Evolutionary conservation across 92 coral and sea anemone genomes (phyloP), one percentile per base, ranked within the genome.

Genomic region (Phenganax subtilis): DNA sequence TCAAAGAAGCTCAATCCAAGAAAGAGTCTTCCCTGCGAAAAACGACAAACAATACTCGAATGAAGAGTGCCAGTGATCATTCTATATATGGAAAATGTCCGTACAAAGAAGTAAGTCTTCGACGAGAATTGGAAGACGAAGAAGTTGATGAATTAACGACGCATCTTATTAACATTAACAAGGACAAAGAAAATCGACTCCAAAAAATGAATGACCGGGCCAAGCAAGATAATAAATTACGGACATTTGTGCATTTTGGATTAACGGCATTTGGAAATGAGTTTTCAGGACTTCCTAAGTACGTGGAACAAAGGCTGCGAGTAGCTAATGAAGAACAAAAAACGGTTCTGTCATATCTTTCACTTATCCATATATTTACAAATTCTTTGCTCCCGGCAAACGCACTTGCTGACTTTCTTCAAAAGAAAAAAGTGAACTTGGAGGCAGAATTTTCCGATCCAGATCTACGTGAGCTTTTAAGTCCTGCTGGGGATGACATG

Each of bases 221-320:
- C n/a, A n/a, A 47, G 80, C 60, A n/a, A 0, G 87, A 84, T 12
- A 3, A 14, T 10, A 11, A 86, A 2, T 72, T 75, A 31, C 85
- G 90, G 28, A 91, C 89, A 80, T 91, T 91, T 67, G 90, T 90
- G 15, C 69, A 84, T 62, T 89, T 91, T 57, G 89, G 96, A 55
- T 86, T 89, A 12, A 87, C 92, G 2, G 92, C 81, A 51, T 91
- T 91, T 85, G 92, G 96, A 9, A 86, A 62, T 37, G 76, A 87
- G 27, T 91, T 87, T 54, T 16, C 84, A 12, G 91, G 88, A 2
- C 75, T 91, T 15, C 31, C 11, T 29, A 61, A 83, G 44, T 91
- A 87, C 80, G 92, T 91, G 7, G 29, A 6, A n/a, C 82, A 77
- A 72, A 86, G 96, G 30, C 76, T 91, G 69, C 59, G 47, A n/a